Evolutionary conservation across 2,113 vertebrate species (phyloP).

Genomic region (Rafetus swinhoei): DNA sequence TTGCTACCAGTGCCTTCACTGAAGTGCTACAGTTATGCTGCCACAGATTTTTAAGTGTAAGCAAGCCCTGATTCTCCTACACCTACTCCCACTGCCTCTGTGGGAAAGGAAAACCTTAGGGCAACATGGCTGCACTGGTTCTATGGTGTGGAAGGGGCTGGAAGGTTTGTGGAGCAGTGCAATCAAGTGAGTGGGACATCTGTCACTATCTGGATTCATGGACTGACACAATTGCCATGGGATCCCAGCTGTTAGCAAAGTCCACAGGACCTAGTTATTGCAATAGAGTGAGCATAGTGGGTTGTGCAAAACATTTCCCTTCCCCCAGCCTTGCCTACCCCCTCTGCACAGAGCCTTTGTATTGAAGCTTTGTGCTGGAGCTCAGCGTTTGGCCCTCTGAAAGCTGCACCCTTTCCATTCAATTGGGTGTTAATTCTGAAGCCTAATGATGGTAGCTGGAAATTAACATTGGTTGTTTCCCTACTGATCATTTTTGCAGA

Average conservation of each 20-base stretch:
- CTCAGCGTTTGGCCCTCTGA: background rate
- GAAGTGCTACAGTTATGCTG: no score
- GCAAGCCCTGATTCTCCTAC: background rate
- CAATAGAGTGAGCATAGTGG: background rate
- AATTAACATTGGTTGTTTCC: background rate
- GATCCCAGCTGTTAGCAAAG: background rate
- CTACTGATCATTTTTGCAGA: background rate
- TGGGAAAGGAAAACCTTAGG: background rate
- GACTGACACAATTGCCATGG: background rate
- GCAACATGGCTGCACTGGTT: background rate
- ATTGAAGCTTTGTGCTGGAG: background rate
- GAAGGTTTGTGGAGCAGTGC: background rate
- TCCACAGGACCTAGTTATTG: background rate
- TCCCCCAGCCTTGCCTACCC: background rate
- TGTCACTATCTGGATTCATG: background rate
- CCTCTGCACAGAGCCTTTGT: background rate
- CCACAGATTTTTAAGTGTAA: no score
- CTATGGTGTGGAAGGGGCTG: background rate
- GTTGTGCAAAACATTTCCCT: no score
- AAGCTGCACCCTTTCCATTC: background rate
- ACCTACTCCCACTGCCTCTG: background rate
- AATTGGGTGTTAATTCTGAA: background rate
- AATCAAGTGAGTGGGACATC: background rate
- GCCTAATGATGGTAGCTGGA: background rate
- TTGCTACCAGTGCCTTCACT: no score